Conservation (phyloP, 2,797 vertebrate genomes). For the Artibeus jamaicensis region DNA sequence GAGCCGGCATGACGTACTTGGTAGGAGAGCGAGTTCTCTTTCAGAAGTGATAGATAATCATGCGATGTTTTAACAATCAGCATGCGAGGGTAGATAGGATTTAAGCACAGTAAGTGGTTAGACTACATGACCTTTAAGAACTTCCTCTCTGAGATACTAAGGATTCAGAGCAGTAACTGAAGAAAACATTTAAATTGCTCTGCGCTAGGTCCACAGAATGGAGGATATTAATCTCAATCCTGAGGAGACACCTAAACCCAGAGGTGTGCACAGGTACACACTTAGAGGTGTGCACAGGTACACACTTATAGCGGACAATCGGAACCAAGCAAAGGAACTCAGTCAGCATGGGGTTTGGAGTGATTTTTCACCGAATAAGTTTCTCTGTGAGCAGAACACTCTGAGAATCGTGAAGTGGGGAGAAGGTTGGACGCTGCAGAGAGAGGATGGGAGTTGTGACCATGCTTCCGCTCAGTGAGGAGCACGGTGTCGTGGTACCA, state of each 20-base stretch:
- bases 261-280: background rate
- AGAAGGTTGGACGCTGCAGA: background rate
- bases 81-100: background rate
- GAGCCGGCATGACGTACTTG: background rate
- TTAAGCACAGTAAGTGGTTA: background rate
- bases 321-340: background rate
- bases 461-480: background rate
- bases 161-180: background rate
- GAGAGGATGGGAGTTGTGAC: background rate
- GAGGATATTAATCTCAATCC: background rate
- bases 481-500: background rate
- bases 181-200: background rate
- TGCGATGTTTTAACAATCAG: background rate
- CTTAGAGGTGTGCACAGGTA: background rate
- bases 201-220: background rate
- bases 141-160: background rate
- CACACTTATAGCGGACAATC: background rate
- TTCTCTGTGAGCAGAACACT: background rate
- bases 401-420: background rate
- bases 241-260: background rate
- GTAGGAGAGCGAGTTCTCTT: background rate
- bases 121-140: background rate
- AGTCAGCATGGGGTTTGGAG: background rate
- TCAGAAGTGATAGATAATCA: background rate
- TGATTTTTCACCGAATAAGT: background rate